Conservation (phyloP, 2,888 invertebrate species). For the Aethes cnicana region DNA sequence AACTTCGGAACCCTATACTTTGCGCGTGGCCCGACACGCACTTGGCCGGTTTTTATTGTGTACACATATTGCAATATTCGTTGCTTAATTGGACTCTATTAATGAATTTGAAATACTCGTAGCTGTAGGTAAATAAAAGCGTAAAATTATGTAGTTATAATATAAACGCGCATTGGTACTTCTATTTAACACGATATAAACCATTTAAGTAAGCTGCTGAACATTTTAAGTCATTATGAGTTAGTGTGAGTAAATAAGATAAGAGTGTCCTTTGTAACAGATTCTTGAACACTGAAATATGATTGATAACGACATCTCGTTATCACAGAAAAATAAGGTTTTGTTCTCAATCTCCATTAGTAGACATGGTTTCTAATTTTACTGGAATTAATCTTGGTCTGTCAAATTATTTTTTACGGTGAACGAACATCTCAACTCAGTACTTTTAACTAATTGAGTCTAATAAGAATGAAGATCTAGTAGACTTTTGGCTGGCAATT, state of each 20-base stretch:
- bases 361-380: background rate
- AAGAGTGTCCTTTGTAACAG: slow-evolving; percentile 61
- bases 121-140: too few relatives aligned
- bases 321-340: slow-evolving; percentile 35
- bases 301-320: slow-evolving; percentile 55
- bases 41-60: too few relatives aligned
- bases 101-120: too few relatives aligned
- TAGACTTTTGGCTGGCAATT: too few relatives aligned
- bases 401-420: background rate
- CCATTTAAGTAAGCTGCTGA: slow-evolving; percentile 39
- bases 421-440: background rate
- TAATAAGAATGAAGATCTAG: too few relatives aligned
- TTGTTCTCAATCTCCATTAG: slow-evolving; percentile 9
- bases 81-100: too few relatives aligned
- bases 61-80: too few relatives aligned
- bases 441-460: too few relatives aligned
- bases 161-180: too few relatives aligned
- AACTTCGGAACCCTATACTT: too few relatives aligned
- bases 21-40: too few relatives aligned
- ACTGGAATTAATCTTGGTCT: background rate
- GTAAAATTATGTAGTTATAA: too few relatives aligned
- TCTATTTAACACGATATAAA: slow-evolving; percentile 38
- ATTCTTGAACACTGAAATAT: slow-evolving; percentile 53
- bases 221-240: slow-evolving; percentile 56
- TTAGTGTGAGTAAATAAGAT: slow-evolving; percentile 71